Evolutionary conservation across 2,113 vertebrate genomes (phyloP), one percentile per base, ranked within the genome.

Genomic region (Percopsis transmontana): DNA sequence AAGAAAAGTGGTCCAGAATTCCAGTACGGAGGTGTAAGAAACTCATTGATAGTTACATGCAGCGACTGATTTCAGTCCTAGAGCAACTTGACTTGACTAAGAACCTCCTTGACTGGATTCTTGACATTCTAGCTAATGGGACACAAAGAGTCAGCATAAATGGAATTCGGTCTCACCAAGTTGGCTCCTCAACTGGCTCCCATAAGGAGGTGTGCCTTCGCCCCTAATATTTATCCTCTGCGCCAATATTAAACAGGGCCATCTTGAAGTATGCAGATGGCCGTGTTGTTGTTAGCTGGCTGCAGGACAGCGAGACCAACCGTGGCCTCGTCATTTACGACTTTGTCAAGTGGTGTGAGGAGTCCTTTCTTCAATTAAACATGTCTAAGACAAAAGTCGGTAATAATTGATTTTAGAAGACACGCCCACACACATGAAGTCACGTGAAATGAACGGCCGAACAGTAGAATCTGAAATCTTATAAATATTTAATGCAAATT

Each of bases 151-250:
- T 57, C 41, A 48, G 12, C 19, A 20, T 63, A 19, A 63, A 63
- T 33, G 48, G 61, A 51, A 48, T 24, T 50, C 61, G 27, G 45
- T 63, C 47, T 63, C 45, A 63, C 61, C 59, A 48, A 62, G 6
- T 50, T 62, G 1, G 59, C 59, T 62, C 59, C 59, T 62, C 45
- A 5, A 63, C 47, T 60, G 58, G 38, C 58, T 60, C 58, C 20
- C 58, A n/a, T n/a, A 60, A 60, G 38, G 1, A 27, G 3, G 1
- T 63, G 61, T 51, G 45, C 47, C 38, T 33, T 14, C 45, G 42
- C 61, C 45, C 21, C 23, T 63, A 63, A 33, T 51, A 50, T 63
- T 48, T 50, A 63, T 63, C 61, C 59, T 61, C 42, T 61, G 44
- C n/a, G 48, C 59, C 3, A 2, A 48, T 62, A 48, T 62, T 51